Base-by-base conservation (phyloP, 2,888 invertebrate genomes). In the Oasisia sp. region DNA sequence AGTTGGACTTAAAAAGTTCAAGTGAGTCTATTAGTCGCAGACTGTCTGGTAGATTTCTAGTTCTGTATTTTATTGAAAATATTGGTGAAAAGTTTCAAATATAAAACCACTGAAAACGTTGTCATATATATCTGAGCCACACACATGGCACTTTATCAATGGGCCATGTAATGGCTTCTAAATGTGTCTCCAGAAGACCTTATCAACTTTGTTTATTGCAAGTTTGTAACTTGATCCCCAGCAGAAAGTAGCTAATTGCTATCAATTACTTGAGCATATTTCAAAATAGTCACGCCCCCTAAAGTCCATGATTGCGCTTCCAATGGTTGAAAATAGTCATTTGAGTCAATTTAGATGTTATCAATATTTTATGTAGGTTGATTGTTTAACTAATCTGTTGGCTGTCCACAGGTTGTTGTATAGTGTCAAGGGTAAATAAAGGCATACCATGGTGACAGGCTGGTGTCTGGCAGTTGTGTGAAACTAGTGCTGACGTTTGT, bases 121-220 rank as follows among this genome's bases (percentile, higher is more conserved):
- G 27, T 74, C 74, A 7, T 27, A 27, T 74, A 5, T n/a, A 74
- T 74, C 74, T 74, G 74, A 14, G 27, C 27, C 1, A 7, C 3
- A n/a, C n/a, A 74, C 19, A 74, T 74, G 74, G 74, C n/a, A 38
- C 38, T 50, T 50, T 50, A 50, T 9, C 50, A 50, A 74, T 74
- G 74, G 7, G 74, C 74, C 74, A 27, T n/a, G n/a, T 74, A 74
- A 74, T 74, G 74, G 74, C 74, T n/a, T 27, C 19, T 74, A 74
- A 74, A 74, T 74, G 74, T 27, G 27, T 74, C 74, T 74, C 74
- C 74, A 74, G 74, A 74, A 74, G 27, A 74, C n/a, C 27, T 74
- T 74, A 74, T 74, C 74, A 74, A 4, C 74, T 74, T 74, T 74
- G 74, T 74, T 74, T 74, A 74, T 74, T 74, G 74, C 74, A 74